These are phyloP conservation scores for Casuarius casuarius DNA, from an alignment of 2,113 vertebrate species.

Conservation along the genomic window DNA sequence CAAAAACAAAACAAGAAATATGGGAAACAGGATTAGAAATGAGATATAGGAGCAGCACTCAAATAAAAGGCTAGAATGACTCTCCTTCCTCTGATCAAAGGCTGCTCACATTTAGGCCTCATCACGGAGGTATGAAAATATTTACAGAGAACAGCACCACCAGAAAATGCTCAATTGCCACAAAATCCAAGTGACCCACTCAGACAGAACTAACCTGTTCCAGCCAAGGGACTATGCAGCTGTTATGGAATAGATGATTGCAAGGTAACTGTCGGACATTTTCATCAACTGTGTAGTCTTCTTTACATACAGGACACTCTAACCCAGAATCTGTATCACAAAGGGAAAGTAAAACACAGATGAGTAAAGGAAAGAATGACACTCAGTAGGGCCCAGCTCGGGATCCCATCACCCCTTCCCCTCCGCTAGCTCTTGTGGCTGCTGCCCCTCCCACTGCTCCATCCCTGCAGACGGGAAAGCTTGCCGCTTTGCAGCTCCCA, in stretches of 20 bases:
- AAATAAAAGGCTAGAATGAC: background rate
- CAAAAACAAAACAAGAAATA: conserved; percentile 19
- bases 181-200: background rate
- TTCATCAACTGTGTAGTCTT: conserved; percentile 91
- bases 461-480: background rate
- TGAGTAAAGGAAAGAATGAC: background rate
- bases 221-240: conserved; percentile 97
- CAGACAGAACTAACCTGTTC: conserved; percentile 85
- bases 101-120: background rate
- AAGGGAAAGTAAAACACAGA: background rate
- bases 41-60: background rate
- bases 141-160: background rate
- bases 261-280: conserved; percentile 93
- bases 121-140: background rate
- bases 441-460: background rate
- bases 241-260: conserved; percentile 96
- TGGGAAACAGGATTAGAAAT: background rate
- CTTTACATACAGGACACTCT: conserved; percentile 98
- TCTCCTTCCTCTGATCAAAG: background rate
- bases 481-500: background rate
- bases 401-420: background rate
- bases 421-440: accelerated
- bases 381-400: accelerated
- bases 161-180: background rate
- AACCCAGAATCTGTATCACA: conserved; percentile 83